Evolutionary conservation across 2,888 invertebrate genomes (phyloP).

Genomic region (Troglohyphantes excavatus): DNA sequence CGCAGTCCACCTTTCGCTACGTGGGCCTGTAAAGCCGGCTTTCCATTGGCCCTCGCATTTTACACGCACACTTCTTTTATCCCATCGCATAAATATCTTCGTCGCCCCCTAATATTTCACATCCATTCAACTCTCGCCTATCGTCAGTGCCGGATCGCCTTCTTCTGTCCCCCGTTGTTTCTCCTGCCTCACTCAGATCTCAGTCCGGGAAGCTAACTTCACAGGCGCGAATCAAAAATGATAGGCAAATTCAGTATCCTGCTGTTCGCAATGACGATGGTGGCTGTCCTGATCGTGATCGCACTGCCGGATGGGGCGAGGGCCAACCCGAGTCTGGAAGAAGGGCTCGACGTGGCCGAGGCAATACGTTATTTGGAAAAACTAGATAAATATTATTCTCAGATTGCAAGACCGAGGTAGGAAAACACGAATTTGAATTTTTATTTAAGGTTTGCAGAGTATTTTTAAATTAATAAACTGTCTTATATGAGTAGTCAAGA

Average conservation of each 20-base stretch:
- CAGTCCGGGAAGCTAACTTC: conserved; percentile 9
- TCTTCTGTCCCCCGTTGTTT: neutral
- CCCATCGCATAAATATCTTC: conserved; percentile 60
- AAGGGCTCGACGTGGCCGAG: conserved; percentile 86
- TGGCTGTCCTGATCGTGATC: conserved; percentile 42
- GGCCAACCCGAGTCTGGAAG: conserved; percentile 73
- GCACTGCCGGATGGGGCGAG: conserved; percentile 24
- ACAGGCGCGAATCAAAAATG: neutral
- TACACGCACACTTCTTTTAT: conserved; percentile 46
- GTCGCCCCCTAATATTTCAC: conserved; percentile 24
- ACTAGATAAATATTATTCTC: conserved; percentile 87
- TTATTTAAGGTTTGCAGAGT: no score
- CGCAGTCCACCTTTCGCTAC: conserved; percentile 19
- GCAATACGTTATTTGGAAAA: conserved; percentile 87
- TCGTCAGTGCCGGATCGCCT: neutral
- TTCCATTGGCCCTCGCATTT: conserved; percentile 56
- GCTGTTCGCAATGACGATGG: conserved; percentile 35
- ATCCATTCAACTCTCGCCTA: conserved; percentile 12
- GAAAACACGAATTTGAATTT: conserved; percentile 26
- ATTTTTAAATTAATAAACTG: no score
- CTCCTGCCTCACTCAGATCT: neutral
- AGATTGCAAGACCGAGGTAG: conserved; percentile 87
- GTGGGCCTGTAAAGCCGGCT: conserved; percentile 51
- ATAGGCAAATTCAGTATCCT: conserved; percentile 53
- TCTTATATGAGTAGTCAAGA: no score